phyloP scores from a whole-genome alignment of 2,797 vertebrate species.

The Sebastes matsubarae region DNA sequence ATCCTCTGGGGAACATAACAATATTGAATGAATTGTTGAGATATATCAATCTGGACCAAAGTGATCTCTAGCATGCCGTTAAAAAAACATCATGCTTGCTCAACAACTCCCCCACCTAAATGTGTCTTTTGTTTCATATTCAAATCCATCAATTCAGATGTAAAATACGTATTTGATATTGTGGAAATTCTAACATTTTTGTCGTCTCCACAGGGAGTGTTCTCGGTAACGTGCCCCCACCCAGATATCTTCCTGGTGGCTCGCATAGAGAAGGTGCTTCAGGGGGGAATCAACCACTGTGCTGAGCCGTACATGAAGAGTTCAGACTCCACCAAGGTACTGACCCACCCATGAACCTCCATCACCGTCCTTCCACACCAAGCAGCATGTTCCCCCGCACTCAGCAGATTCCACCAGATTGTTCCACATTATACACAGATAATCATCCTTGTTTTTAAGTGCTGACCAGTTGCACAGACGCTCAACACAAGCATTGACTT shows the following conservation, averaged over 20 bases:
- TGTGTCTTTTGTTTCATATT: background rate
- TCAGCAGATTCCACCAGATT: conserved; percentile 59
- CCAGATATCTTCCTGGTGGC: conserved; percentile 98
- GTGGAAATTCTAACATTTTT: background rate
- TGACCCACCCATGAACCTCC: background rate
- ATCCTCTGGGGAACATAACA: no score
- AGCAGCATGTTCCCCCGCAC: background rate
- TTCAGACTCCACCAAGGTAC: conserved; percentile 98
- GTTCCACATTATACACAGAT: conserved; percentile 56
- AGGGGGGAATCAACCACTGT: conserved; percentile 95
- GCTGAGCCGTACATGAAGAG: conserved; percentile 98
- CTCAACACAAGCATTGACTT: conserved; percentile 62
- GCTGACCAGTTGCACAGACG: conserved; percentile 33
- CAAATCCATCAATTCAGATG: background rate
- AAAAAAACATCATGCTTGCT: background rate
- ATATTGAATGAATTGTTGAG: no score
- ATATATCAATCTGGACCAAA: no score
- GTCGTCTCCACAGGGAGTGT: conserved; percentile 87
- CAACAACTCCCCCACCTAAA: background rate
- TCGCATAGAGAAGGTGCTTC: conserved; percentile 96
- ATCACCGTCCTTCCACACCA: background rate
- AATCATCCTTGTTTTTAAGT: conserved; percentile 41
- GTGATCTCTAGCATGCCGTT: background rate
- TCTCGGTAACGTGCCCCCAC: conserved; percentile 95
- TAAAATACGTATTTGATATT: background rate